phyloP scores from a whole-genome alignment of 1,140 invertebrate genomes.

The Neomicropteryx cornuta region DNA sequence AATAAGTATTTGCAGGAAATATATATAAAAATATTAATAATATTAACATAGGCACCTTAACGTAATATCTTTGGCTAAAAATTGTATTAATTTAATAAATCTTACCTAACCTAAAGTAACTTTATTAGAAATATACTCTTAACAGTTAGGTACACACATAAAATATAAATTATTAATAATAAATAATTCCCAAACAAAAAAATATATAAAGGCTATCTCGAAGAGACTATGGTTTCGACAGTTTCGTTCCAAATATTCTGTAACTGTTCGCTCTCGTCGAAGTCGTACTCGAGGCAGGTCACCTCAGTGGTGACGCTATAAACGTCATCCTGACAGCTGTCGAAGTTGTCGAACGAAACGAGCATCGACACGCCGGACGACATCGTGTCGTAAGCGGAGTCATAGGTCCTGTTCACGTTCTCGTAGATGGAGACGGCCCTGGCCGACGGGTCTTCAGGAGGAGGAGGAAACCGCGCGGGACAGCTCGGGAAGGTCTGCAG shows the following conservation, averaged over 20 bases:
- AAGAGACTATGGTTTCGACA: constrained; percentile 10
- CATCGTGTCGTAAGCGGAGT: constrained; percentile 29
- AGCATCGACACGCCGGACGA: constrained; percentile 22
- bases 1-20: no score
- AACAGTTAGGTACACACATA: no score
- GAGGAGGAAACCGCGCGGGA: constrained; percentile 20
- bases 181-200: no score
- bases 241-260: constrained; percentile 16
- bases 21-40: no score
- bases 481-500: constrained; percentile 27
- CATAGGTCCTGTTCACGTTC: constrained; percentile 19
- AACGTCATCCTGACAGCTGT: constrained; percentile 29
- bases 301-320: constrained; percentile 32
- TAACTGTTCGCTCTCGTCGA: constrained; percentile 13
- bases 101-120: no score
- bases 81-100: no score
- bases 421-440: constrained; percentile 22
- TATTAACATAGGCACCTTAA: no score
- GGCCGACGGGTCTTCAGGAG: constrained; percentile 17
- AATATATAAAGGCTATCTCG: no score
- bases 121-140: no score
- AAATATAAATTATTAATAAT: no score
- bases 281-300: constrained; percentile 27
- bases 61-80: no score
- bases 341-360: constrained; percentile 22